Evolutionary conservation across 2,888 invertebrate genomes (phyloP).

Genomic region (Herminia tarsipennalis): DNA sequence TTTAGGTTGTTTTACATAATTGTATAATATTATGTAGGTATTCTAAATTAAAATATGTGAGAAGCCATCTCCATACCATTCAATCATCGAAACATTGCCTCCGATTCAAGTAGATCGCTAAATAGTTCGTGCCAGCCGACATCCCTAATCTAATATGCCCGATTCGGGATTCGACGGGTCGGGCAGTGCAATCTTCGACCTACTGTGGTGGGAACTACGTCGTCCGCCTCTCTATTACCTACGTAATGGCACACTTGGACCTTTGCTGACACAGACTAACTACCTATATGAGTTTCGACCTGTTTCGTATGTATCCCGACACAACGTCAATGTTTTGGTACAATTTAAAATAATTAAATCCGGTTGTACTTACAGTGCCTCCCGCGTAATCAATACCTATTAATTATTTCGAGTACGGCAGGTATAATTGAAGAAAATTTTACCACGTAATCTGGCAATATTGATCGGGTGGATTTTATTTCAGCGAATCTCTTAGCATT

Average conservation of each 20-base stretch:
- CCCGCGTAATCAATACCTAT: conserved; percentile 35
- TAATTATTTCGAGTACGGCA: conserved; percentile 36
- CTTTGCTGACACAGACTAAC: conserved; percentile 55
- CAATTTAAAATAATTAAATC: conserved; percentile 54
- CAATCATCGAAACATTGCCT: conserved; percentile 41
- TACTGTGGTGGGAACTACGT: conserved; percentile 51
- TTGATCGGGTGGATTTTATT: conserved; percentile 27
- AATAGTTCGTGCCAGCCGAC: conserved; percentile 67
- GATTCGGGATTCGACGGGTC: conserved; percentile 53
- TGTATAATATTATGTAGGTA: too few species aligned
- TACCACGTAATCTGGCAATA: conserved; percentile 29
- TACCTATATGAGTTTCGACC: conserved; percentile 52
- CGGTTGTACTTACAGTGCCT: conserved; percentile 13
- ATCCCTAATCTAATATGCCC: conserved; percentile 75
- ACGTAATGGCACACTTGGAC: conserved; percentile 48
- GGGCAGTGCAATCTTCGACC: conserved; percentile 64
- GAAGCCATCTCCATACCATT: conserved; percentile 41
- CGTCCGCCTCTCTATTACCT: conserved; percentile 58
- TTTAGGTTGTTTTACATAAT: too few species aligned
- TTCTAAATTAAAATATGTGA: too few species aligned
- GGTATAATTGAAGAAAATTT: conserved; percentile 36
- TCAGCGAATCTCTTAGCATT: conserved; percentile 26
- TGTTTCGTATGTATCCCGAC: conserved; percentile 39
- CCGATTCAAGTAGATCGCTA: conserved; percentile 63
- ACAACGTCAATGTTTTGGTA: conserved; percentile 44